Base-by-base conservation (phyloP, 2,888 invertebrate species). In the Limenitis camilla region DNA sequence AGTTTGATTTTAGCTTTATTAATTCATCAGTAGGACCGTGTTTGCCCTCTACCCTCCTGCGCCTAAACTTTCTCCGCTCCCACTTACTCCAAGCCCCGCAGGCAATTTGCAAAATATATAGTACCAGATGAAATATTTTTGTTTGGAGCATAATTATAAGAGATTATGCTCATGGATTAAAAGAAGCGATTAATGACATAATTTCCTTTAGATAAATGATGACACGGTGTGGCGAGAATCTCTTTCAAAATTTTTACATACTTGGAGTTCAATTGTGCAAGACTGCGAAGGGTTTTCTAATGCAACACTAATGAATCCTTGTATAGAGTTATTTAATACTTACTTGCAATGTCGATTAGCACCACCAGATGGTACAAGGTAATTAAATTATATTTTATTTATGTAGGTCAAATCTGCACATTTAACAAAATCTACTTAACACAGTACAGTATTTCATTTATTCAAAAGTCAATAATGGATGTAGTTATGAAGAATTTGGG, bases 271-370 rank as follows among this genome's bases (percentile, higher is more conserved):
- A 7, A 62, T 88, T 56, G 81, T 81, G 1, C 83, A 82, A 49
- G 84, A 85, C 41, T 61, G 72, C 1, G 77, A 79, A 47, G 83
- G 82, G 0, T 84, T 76, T 39, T 67, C 81, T 0, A 74, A 78
- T 61, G 84, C 81, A 46, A 72, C 73, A 1, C 63, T 88, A 55
- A 69, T 78, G 69, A 75, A 79, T 66, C 79, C 84, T 1, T 84
- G 86, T 55, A 81, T 87, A 65, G 81, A 91, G 73, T 91, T 96
- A 58, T 95, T 96, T 72, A 93, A 94, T 72, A 91, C 91, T 3
- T 96, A 95, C 71, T 77, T 96, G 41, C 92, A 93, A 67, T 92
- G 92, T 66, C 93, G 96, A 74, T 80, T 97, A 56, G 92, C 93
- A 6, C 92, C 95, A 0, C 96, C 96, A 0, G 93, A 95, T 72